Evolutionary conservation across 2,113 vertebrate genomes (phyloP).

Genomic region (Microtus oregoni): DNA sequence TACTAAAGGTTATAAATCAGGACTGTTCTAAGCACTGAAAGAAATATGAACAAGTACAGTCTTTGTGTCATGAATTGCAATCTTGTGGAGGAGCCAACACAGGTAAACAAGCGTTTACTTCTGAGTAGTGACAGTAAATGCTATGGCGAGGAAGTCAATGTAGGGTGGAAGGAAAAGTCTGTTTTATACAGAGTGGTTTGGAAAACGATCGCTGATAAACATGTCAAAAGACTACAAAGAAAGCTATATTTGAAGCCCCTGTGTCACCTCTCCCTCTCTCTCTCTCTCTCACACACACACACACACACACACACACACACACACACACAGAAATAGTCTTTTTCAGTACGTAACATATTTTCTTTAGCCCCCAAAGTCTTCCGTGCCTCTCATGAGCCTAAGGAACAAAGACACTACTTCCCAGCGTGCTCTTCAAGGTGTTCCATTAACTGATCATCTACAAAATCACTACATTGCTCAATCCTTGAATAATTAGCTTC

Average conservation of each 20-base stretch:
- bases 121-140: neutral
- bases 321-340: neutral
- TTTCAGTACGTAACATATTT: slow-evolving; percentile 25
- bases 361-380: slow-evolving; percentile 36
- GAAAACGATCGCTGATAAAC: neutral
- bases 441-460: slow-evolving; percentile 7
- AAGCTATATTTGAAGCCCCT: slow-evolving; percentile 37
- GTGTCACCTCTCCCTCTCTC: no score
- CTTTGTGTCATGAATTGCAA: neutral
- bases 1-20: slow-evolving; percentile 58
- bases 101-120: neutral
- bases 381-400: slow-evolving; percentile 1
- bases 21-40: neutral
- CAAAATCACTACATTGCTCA: neutral
- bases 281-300: no score
- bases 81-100: neutral
- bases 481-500: neutral
- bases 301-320: no score
- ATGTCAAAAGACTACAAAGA: slow-evolving; percentile 24
- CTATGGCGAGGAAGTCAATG: neutral
- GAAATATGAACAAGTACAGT: slow-evolving; percentile 29
- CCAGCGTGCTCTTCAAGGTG: slow-evolving; percentile 1
- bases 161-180: neutral
- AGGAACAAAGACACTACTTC: neutral
- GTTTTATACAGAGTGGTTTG: neutral